Evolutionary conservation across 1,140 invertebrate species (phyloP).

Genomic region (Chlorops oryzae): DNA sequence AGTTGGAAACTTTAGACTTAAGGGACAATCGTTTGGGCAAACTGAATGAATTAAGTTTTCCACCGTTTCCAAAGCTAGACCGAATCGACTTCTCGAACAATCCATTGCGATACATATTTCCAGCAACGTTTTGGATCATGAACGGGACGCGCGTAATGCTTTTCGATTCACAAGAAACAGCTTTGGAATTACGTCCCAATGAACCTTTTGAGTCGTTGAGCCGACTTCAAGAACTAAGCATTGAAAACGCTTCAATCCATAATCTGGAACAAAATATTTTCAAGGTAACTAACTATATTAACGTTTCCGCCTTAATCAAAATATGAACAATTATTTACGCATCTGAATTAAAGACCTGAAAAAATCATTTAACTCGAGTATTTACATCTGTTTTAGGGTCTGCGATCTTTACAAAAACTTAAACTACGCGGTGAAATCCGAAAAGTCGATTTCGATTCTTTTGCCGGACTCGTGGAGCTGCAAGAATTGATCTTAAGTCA

Average conservation of each 20-base stretch:
- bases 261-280: constrained; percentile 57
- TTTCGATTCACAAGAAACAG: constrained; percentile 52
- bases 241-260: constrained; percentile 55
- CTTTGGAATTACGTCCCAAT: constrained; percentile 51
- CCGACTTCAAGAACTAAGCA: constrained; percentile 50
- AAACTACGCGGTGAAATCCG: constrained; percentile 51
- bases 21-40: constrained; percentile 61
- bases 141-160: constrained; percentile 59
- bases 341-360: background rate
- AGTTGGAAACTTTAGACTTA: constrained; percentile 60
- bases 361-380: background rate
- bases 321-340: background rate
- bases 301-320: too few species aligned
- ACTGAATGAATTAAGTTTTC: constrained; percentile 63
- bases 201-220: constrained; percentile 60
- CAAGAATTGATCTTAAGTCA: constrained; percentile 55
- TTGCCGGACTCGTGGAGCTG: constrained; percentile 56
- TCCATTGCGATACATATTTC: constrained; percentile 60
- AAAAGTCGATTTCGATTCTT: constrained; percentile 62
- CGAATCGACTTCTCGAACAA: constrained; percentile 59
- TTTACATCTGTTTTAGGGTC: constrained; percentile 31
- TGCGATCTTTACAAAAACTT: constrained; percentile 27
- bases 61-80: constrained; percentile 59
- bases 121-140: constrained; percentile 67
- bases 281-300: constrained; percentile 22